Base-by-base conservation (phyloP, 2,797 vertebrate species). In the Nannoperca obscura region DNA sequence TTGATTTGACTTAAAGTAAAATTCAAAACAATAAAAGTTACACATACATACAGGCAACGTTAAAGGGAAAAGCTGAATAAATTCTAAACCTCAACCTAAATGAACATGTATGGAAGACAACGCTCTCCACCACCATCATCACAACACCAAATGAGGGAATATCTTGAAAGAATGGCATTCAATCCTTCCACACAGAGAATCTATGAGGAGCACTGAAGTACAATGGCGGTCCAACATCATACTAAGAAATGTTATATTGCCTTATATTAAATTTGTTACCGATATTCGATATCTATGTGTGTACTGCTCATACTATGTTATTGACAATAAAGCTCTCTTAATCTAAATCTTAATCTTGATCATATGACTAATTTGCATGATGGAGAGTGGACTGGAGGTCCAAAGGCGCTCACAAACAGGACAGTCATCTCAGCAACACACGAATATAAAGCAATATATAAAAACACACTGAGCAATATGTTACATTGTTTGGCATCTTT, bases 61-160 rank as follows among this genome's bases (percentile, higher is more conserved):
- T 9, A 13, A 52, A 12, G 15, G 34, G 2, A 2, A 11, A 60
- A 20, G 7, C n/a, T 22, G 14, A 65, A 60, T 46, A 34, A 13
- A 38, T 38, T 9, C 36, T 38, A 11, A 38, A 38, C 36, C 36
- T 38, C 36, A 38, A 11, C 7, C 36, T 38, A 38, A 38, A 38
- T 38, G 9, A 38, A 11, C 36, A 38, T 9, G 2, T 38, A 38
- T 38, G 36, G 36, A 9, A 38, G 71, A 24, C 30, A 6, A 6
- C 3, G 1, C 7, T 47, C 22, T 58, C 14, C 54, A 14, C n/a
- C 32, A 47, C n/a, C n/a, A 44, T 20, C 50, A 34, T 10, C 20
- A 59, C 73, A 60, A 65, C 49, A 59, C 24, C 36, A 71, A 67
- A 63, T 42, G 36, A 58, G 53, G 32, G 4, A 60, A 47, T 34